Conservation (phyloP, 2,888 invertebrate genomes). For the Nomada lathburiana region DNA sequence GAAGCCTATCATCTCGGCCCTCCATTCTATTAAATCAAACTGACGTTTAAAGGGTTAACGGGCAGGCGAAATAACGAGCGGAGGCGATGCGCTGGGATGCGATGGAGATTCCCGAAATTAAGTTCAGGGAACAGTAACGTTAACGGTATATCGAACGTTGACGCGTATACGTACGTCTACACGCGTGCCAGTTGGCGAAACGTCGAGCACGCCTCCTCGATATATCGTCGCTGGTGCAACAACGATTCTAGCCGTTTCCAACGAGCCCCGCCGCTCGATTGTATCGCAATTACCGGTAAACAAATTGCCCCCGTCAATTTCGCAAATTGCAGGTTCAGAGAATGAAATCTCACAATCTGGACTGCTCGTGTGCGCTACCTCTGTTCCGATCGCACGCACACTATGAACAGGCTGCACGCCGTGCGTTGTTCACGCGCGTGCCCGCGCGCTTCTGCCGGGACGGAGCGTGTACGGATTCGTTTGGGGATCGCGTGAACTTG, state of each 20-base stretch:
- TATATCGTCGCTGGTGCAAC: constrained; percentile 47
- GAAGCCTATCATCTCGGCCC: constrained; percentile 29
- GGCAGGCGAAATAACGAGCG: constrained; percentile 19
- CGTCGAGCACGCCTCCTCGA: constrained; percentile 33
- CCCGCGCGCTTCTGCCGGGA: constrained; percentile 26
- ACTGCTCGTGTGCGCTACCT: constrained; percentile 65
- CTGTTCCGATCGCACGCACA: constrained; percentile 65
- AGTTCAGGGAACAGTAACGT: constrained; percentile 38
- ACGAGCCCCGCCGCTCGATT: constrained; percentile 75
- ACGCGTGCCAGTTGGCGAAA: constrained; percentile 59
- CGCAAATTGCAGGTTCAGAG: constrained; percentile 79
- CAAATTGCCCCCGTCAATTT: constrained; percentile 81
- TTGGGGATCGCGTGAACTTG: background rate
- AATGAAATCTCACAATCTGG: constrained; percentile 80
- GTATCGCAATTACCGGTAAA: constrained; percentile 80
- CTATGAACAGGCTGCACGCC: constrained; percentile 16
- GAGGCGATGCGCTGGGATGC: constrained; percentile 1
- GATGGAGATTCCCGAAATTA: constrained; percentile 38
- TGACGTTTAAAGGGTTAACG: constrained; percentile 21
- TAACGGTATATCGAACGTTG: constrained; percentile 38
- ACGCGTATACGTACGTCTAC: constrained; percentile 23
- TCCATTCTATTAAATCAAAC: constrained; percentile 47
- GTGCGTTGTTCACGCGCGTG: constrained; percentile 27
- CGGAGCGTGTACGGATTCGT: background rate
- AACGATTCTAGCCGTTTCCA: constrained; percentile 67